Evolutionary conservation across 2,113 vertebrate genomes (phyloP), one percentile per base, ranked within the genome.

Genomic region (Capra hircus): DNA sequence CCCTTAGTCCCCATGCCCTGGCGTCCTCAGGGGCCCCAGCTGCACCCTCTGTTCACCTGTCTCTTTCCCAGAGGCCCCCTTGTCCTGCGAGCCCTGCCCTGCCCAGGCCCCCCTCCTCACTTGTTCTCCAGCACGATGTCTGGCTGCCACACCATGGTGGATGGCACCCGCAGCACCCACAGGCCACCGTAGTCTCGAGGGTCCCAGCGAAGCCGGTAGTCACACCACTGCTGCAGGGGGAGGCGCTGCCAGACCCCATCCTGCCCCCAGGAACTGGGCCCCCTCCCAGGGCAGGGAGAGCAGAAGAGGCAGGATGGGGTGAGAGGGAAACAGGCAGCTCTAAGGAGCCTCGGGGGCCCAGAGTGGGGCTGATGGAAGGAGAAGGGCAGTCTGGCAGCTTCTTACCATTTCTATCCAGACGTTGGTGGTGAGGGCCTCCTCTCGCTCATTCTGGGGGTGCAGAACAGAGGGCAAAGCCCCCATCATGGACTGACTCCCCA

Each of bases 391-490:
- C 0, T 48, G 36, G 40, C 2, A 10, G 2, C 45, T 3, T 90
- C 99, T 99, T 99, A 99, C 99, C 99, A 99, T 99, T 98, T 99
- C 99, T 2, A 99, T 99, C 99, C 99, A 99, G 67, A 99, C 99
- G 1, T 93, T 93, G 91, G 99, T 99, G 2, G 99, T 99, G 93
- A 99, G 99, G 13, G 99, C 99, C 96, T 99, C 99, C 94, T 99
- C 99, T 91, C 99, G 99, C 97, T 99, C 99, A 1, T 99, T 99
- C 99, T 99, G 94, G 48, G 60, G 86, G 85, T 88, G 8, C 90
- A 98, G 53, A 98, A 62, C 97, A 12, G 13, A 91, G 67, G 30
- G 9, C 64, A 95, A 9, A 97, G 83, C 15, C 33, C 40, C 64
- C 4, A 3, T 12, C 67, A 40, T 36, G n/a, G n/a, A 40, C 67